Conservation (phyloP, 2,888 invertebrate genomes). For the Cryptus viduatorius region DNA sequence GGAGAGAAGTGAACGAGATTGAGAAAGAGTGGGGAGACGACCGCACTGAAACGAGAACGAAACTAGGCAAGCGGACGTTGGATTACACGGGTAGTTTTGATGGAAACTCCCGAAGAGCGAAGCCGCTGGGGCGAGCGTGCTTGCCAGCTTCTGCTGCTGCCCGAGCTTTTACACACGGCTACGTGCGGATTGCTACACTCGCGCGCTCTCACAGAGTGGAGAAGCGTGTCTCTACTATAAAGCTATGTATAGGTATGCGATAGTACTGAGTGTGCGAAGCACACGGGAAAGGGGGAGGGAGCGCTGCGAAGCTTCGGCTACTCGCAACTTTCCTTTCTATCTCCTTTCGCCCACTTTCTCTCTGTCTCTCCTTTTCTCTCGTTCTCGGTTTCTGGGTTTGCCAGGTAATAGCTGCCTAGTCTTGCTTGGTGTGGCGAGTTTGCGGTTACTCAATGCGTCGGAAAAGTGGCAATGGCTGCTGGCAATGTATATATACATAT, state of each 20-base stretch:
- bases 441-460: conserved; percentile 67
- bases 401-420: conserved; percentile 34
- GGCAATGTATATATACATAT: neutral
- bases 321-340: conserved; percentile 13
- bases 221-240: conserved; percentile 45
- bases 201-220: conserved; percentile 33
- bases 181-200: conserved; percentile 39
- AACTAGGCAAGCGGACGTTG: conserved; percentile 33
- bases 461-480: conserved; percentile 69
- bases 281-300: neutral
- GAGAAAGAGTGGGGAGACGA: neutral
- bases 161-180: conserved; percentile 35
- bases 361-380: conserved; percentile 11
- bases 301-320: conserved; percentile 21
- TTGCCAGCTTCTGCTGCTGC: conserved; percentile 36
- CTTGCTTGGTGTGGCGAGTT: conserved; percentile 26
- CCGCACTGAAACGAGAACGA: conserved; percentile 25
- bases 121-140: conserved; percentile 13
- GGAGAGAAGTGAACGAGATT: neutral
- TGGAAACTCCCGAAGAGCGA: conserved; percentile 40
- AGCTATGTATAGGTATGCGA: conserved; percentile 28
- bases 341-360: conserved; percentile 19
- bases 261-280: neutral
- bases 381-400: conserved; percentile 32
- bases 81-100: conserved; percentile 51